phyloP scores from a whole-genome alignment of 2,888 invertebrate genomes.

The Cheilosia soror region DNA sequence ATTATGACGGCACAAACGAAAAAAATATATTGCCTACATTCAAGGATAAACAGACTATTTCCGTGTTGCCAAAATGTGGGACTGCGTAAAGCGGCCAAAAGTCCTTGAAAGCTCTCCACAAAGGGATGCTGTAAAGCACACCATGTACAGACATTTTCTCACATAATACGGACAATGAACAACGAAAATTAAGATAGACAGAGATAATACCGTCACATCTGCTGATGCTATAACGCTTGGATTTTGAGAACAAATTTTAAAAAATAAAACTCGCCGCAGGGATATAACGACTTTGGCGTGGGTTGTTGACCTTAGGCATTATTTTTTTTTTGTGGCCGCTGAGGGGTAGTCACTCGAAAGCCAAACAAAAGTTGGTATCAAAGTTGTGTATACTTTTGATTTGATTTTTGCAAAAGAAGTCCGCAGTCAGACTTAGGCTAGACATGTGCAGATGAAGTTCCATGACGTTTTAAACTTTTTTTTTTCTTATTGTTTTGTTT shows the following conservation, averaged over 20 bases:
- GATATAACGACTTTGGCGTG: constrained; percentile 6
- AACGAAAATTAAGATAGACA: constrained; percentile 35
- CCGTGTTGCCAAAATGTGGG: constrained; percentile 42
- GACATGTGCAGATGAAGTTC: constrained; percentile 40
- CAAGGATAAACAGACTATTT: constrained; percentile 51
- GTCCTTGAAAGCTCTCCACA: constrained; percentile 58
- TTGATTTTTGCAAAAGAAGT: constrained; percentile 30
- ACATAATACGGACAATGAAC: constrained; percentile 22
- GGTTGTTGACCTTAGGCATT: constrained; percentile 46
- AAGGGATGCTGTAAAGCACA: constrained; percentile 32
- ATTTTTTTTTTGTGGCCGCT: background rate
- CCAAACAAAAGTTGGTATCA: constrained; percentile 10
- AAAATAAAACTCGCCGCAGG: constrained; percentile 33
- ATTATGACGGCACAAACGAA: constrained; percentile 11
- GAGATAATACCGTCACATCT: background rate
- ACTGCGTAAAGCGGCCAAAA: background rate
- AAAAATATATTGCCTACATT: constrained; percentile 17
- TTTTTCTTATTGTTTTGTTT: background rate
- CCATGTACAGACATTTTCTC: constrained; percentile 7
- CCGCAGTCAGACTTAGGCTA: constrained; percentile 24
- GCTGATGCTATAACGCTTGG: background rate
- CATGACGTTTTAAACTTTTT: constrained; percentile 9
- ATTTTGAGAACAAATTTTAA: constrained; percentile 5
- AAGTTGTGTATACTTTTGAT: background rate
- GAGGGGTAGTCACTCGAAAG: background rate